These are phyloP conservation scores for Carassius gibelio DNA, from an alignment of 2,113 vertebrate genomes.

Conservation along the genomic window DNA sequence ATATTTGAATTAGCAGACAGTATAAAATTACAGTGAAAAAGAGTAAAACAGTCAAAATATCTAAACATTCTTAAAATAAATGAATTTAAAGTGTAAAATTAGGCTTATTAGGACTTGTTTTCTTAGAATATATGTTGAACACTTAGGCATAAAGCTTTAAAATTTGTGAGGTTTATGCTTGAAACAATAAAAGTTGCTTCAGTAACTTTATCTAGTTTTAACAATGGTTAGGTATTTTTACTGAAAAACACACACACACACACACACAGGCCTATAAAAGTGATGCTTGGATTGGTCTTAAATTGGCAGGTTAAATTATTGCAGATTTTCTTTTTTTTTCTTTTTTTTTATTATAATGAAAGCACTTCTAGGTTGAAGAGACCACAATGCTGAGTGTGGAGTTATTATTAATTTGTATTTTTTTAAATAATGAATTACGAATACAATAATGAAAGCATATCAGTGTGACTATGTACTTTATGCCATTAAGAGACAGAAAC, in stretches of 20 bases:
- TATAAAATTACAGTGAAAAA: neutral
- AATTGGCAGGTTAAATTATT: neutral
- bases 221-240: neutral
- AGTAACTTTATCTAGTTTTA: neutral
- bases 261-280: neutral
- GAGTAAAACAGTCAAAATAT: neutral
- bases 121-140: neutral
- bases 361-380: constrained; percentile 49
- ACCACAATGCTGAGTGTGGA: constrained; percentile 26
- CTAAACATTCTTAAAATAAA: neutral
- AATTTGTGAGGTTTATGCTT: neutral
- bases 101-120: neutral
- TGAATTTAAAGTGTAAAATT: neutral
- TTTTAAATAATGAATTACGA: neutral
- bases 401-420: neutral
- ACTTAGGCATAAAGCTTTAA: neutral
- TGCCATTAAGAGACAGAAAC: neutral
- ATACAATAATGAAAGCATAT: neutral
- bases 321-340: neutral
- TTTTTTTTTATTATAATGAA: neutral
- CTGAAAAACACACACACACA: neutral
- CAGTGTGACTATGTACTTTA: neutral
- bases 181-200: neutral
- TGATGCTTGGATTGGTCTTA: neutral
- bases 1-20: neutral